Conservation (phyloP, 2,888 invertebrate species). For the Drosophila koepferae region DNA sequence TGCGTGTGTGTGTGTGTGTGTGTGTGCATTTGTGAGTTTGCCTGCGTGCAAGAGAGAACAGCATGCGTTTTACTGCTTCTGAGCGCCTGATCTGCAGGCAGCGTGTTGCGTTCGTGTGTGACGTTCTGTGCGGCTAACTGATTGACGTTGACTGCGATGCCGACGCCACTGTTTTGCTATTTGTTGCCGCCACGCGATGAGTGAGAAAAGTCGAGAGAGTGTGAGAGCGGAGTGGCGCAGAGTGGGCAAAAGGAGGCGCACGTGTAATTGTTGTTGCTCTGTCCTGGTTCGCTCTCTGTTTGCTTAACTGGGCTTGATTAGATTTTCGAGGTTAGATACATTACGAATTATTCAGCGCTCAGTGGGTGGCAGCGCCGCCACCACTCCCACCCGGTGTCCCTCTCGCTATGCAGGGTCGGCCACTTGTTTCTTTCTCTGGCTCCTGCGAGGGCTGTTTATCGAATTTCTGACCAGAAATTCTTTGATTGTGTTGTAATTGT, state of each 20-base stretch:
- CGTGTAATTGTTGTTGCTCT: slow-evolving; percentile 37
- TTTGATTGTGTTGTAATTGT: slow-evolving; percentile 79
- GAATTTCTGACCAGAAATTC: slow-evolving; percentile 66
- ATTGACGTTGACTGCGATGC: slow-evolving; percentile 62
- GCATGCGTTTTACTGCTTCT: slow-evolving; percentile 40
- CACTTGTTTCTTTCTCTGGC: slow-evolving; percentile 49
- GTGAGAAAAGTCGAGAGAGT: slow-evolving; percentile 6
- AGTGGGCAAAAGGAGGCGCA: not conserved
- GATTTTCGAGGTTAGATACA: slow-evolving; percentile 82
- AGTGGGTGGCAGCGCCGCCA: slow-evolving; percentile 27
- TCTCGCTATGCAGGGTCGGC: not conserved
- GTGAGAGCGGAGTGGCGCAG: not conserved
- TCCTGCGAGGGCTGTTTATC: slow-evolving; percentile 64
- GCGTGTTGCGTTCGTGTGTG: slow-evolving; percentile 84
- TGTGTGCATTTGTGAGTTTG: not conserved
- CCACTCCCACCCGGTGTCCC: not conserved
- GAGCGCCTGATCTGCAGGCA: slow-evolving; percentile 81
- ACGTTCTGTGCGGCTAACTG: slow-evolving; percentile 77
- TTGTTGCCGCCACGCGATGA: slow-evolving; percentile 33
- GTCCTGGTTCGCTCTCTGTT: slow-evolving; percentile 49
- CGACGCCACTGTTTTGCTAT: slow-evolving; percentile 27
- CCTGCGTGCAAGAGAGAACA: slow-evolving; percentile 8
- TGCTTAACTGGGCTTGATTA: slow-evolving; percentile 81
- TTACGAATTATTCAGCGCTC: slow-evolving; percentile 78
- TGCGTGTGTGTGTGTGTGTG: not conserved